These are phyloP conservation scores for Trematocara nigrifrons DNA, from an alignment of 2,113 vertebrate genomes.

Conservation along the genomic window DNA sequence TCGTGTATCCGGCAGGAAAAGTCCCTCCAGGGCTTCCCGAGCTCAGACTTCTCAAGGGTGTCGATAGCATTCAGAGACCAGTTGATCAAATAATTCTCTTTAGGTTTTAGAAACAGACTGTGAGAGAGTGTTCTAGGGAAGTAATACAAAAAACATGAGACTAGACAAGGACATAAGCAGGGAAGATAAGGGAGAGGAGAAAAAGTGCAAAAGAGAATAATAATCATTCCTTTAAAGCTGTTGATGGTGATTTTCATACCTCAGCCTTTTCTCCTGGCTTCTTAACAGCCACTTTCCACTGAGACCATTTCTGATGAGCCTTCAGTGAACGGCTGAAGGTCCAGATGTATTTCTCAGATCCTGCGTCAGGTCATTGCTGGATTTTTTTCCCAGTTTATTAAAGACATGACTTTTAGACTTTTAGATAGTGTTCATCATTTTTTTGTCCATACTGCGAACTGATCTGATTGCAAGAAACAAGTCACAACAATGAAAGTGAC, in stretches of 20 bases:
- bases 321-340: neutral
- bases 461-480: fast-evolving
- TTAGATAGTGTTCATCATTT: neutral
- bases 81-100: too few relatives aligned
- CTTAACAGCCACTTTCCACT: neutral
- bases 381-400: neutral
- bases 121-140: too few relatives aligned
- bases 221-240: neutral
- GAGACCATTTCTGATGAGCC: neutral
- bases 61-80: too few relatives aligned
- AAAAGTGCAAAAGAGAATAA: too few relatives aligned
- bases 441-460: neutral
- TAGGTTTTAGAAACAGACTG: too few relatives aligned
- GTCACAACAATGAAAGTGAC: neutral
- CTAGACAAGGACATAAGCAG: too few relatives aligned
- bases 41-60: too few relatives aligned
- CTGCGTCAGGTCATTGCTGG: neutral
- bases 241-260: neutral
- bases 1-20: too few relatives aligned
- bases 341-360: neutral
- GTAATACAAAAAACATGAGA: too few relatives aligned
- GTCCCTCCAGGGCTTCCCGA: too few relatives aligned
- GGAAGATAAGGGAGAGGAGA: too few relatives aligned
- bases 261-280: neutral
- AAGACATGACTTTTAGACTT: neutral